Conservation (phyloP, 1,140 invertebrate species). For the Temnothorax nylanderi region DNA sequence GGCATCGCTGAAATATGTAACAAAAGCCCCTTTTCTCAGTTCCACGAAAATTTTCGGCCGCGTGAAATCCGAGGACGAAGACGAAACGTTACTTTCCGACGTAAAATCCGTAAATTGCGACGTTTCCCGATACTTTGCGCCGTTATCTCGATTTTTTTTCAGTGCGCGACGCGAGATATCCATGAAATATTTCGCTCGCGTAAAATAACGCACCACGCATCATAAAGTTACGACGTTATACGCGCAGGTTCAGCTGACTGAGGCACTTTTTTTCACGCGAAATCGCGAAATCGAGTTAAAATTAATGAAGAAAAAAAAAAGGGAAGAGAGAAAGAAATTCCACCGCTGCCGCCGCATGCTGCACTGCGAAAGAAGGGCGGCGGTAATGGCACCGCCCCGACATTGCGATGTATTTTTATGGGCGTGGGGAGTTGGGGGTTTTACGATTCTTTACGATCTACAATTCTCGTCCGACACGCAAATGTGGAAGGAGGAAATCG, state of each 20-base stretch:
- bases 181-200: conserved; percentile 1
- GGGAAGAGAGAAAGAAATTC: background rate
- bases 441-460: conserved; percentile 40
- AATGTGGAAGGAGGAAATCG: conserved; percentile 50
- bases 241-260: background rate
- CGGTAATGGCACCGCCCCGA: background rate
- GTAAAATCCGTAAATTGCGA: background rate
- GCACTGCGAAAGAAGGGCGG: conserved; percentile 33
- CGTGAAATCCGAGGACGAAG: background rate
- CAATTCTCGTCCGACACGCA: conserved; percentile 48
- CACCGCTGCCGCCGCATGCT: conserved; percentile 22
- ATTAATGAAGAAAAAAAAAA: background rate
- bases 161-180: background rate
- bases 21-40: too few species aligned
- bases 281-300: background rate
- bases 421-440: background rate
- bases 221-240: background rate
- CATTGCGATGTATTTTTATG: background rate
- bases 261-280: background rate
- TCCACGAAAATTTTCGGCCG: background rate
- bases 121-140: background rate
- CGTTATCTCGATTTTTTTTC: conserved; percentile 4
- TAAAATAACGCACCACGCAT: background rate
- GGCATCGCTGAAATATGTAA: background rate
- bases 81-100: background rate